Conservation (phyloP, 2,113 vertebrate genomes). For the Opisthocomus hoazin region DNA sequence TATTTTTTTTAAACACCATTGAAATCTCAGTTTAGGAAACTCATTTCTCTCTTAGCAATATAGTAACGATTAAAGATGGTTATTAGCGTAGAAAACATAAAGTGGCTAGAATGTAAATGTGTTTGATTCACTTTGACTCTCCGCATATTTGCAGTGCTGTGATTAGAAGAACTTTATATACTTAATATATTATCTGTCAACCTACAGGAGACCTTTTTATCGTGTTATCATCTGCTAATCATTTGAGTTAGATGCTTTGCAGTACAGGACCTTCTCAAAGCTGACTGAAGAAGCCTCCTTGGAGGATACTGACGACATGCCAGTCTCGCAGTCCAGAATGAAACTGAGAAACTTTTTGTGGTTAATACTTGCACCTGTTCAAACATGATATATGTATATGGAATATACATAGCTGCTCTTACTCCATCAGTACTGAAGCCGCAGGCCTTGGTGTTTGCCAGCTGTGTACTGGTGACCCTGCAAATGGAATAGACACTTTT, state of each 20-base stretch:
- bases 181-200: background rate
- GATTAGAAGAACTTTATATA: background rate
- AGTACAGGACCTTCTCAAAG: background rate
- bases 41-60: background rate
- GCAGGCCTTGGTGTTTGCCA: background rate
- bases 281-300: conserved; percentile 23
- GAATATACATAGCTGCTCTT: background rate
- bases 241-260: background rate
- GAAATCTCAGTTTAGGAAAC: background rate
- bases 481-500: background rate
- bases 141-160: background rate
- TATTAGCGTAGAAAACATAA: background rate
- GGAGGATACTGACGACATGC: background rate
- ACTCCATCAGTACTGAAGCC: background rate
- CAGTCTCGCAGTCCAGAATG: background rate
- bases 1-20: background rate
- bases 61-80: background rate
- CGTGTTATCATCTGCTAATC: conserved; percentile 8
- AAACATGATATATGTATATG: conserved; percentile 25
- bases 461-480: conserved; percentile 8
- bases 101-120: background rate
- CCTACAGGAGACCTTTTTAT: background rate
- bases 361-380: conserved; percentile 57
- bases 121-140: background rate
- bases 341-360: conserved; percentile 43